Conservation (phyloP, 2,888 invertebrate species). For the Aporophyla lueneburgensis region DNA sequence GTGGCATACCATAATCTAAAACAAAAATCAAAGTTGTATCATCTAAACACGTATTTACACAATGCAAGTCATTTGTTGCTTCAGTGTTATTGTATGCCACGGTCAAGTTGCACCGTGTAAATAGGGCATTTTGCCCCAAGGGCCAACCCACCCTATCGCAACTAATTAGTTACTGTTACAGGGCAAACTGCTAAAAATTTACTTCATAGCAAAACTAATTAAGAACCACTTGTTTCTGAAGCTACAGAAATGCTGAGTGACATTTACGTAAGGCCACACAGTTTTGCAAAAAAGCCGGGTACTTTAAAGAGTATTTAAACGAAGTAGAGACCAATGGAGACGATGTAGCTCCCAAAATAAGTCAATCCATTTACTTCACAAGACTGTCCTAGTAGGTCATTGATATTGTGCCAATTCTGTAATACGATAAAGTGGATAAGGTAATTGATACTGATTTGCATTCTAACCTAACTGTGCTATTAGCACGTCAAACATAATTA, state of each 20-base stretch:
- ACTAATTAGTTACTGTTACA: constrained; percentile 27
- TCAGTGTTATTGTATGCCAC: neutral
- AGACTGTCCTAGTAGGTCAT: constrained; percentile 57
- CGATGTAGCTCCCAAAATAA: neutral
- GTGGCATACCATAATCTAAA: neutral
- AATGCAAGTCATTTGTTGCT: neutral
- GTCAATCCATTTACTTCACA: constrained; percentile 9
- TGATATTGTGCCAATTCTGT: constrained; percentile 49
- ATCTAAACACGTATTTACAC: neutral
- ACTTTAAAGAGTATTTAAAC: neutral
- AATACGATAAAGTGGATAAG: constrained; percentile 38
- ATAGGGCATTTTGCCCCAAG: neutral
- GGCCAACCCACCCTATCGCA: neutral
- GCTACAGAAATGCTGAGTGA: constrained; percentile 28
- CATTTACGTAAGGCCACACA: constrained; percentile 19
- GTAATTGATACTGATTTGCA: constrained; percentile 38
- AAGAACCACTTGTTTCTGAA: constrained; percentile 28
- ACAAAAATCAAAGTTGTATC: neutral
- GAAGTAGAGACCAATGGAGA: neutral
- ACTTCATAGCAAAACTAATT: constrained; percentile 33
- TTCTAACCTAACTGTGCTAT: constrained; percentile 32
- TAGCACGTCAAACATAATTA: constrained; percentile 33
- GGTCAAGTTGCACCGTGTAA: neutral
- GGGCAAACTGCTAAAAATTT: neutral
- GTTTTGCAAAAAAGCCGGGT: neutral